Percentiles rank a stretch among this genome's conserved stretches.
phyloP scores from a whole-genome alignment of 2,888 invertebrate genomes.

The Zygogramma bicolorata region DNA sequence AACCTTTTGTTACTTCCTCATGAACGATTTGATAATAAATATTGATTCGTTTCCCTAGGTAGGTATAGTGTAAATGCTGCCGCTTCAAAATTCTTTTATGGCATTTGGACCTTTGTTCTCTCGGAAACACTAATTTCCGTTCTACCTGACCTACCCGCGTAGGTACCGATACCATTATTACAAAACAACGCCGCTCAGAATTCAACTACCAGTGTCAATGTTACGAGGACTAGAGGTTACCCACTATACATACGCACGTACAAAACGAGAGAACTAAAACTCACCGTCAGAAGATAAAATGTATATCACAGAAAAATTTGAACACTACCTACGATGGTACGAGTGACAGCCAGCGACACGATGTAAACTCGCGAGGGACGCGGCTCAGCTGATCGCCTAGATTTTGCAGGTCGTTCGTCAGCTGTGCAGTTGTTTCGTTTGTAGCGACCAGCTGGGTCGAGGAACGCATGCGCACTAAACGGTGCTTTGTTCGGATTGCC shows the following conservation, averaged over 20 bases:
- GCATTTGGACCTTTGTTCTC: background rate
- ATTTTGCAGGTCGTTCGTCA: slow-evolving; percentile 47
- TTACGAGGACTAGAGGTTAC: background rate
- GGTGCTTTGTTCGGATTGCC: slow-evolving; percentile 42
- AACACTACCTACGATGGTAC: background rate
- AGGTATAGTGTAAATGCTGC: no score
- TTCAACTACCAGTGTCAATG: background rate
- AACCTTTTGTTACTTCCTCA: no score
- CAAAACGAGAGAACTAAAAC: slow-evolving; percentile 29
- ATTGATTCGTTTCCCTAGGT: no score
- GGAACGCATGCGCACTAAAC: slow-evolving; percentile 34
- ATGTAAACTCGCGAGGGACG: slow-evolving; percentile 15
- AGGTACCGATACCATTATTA: background rate
- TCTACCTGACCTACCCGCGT: background rate
- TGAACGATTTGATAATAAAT: no score
- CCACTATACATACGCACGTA: slow-evolving; percentile 19
- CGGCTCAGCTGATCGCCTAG: slow-evolving; percentile 52
- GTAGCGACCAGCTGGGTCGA: slow-evolving; percentile 42
- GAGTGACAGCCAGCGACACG: slow-evolving; percentile 5
- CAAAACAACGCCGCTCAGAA: background rate
- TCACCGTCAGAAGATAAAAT: slow-evolving; percentile 14
- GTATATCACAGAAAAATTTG: slow-evolving; percentile 20
- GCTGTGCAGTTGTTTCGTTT: slow-evolving; percentile 40
- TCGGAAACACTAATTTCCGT: background rate
- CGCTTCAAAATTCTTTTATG: no score